Evolutionary conservation across 2,888 invertebrate species (phyloP).

Genomic region (Rugalucina vietnamica): DNA sequence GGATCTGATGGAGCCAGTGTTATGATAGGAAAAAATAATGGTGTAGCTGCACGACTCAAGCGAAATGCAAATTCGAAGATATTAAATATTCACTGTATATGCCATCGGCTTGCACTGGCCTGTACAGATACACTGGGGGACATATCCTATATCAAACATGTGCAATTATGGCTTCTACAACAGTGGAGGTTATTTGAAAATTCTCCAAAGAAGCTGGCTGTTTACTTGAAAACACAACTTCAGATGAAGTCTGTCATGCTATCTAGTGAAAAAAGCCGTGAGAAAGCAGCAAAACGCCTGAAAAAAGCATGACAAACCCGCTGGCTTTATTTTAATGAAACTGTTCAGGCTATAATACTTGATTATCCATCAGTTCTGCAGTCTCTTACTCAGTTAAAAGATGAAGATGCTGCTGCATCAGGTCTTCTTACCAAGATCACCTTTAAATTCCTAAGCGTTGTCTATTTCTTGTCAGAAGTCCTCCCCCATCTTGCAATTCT

Average conservation of each 20-base stretch:
- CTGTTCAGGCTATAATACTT: constrained; percentile 48
- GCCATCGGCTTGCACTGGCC: constrained; percentile 55
- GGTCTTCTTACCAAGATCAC: constrained; percentile 36
- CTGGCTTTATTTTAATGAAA: constrained; percentile 56
- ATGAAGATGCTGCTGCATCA: constrained; percentile 34
- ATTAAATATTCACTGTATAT: constrained; percentile 56
- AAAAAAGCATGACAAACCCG: constrained; percentile 53
- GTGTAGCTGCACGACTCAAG: constrained; percentile 11
- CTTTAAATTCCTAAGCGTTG: constrained; percentile 12
- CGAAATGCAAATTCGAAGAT: constrained; percentile 27
- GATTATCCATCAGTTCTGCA: constrained; percentile 25
- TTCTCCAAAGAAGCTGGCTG: constrained; percentile 59
- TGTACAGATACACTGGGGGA: constrained; percentile 43
- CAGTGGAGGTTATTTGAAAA: constrained; percentile 60
- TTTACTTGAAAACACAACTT: constrained; percentile 47
- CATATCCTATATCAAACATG: constrained; percentile 48
- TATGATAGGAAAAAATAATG: constrained; percentile 26
- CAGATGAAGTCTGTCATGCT: constrained; percentile 25
- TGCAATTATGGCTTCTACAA: constrained; percentile 42
- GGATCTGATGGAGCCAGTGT: constrained; percentile 39
- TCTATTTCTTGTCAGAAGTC: constrained; percentile 16
- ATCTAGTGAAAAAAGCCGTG: constrained; percentile 18
- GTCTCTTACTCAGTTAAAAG: constrained; percentile 5
- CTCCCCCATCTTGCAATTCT: constrained; percentile 17
- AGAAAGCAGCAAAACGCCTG: constrained; percentile 33